phyloP scores from a whole-genome alignment of 2,888 invertebrate genomes.

The Bombylius major region DNA sequence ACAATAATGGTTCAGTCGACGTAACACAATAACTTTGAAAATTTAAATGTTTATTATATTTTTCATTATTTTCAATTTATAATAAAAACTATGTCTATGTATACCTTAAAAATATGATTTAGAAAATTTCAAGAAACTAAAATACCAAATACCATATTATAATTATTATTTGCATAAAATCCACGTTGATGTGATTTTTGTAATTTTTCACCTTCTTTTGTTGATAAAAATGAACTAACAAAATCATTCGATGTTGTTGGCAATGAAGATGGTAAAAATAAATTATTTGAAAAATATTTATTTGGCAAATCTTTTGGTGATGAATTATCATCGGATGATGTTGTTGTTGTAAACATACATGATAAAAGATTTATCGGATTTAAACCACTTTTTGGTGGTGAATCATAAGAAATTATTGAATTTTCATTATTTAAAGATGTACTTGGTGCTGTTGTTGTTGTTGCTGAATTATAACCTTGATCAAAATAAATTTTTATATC shows the following conservation, averaged over 20 bases:
- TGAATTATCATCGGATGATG: not conserved
- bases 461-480: conserved; percentile 13
- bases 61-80: too few relatives aligned
- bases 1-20: too few relatives aligned
- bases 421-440: conserved; percentile 3
- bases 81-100: too few relatives aligned
- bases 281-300: too few relatives aligned
- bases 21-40: too few relatives aligned
- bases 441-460: too few relatives aligned
- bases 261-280: not conserved
- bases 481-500: conserved; percentile 37
- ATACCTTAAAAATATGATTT: too few relatives aligned
- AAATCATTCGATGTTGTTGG: conserved; percentile 19
- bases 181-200: conserved; percentile 15
- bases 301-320: not conserved
- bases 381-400: not conserved
- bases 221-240: conserved; percentile 25
- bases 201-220: conserved; percentile 30
- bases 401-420: conserved; percentile 3
- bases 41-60: too few relatives aligned
- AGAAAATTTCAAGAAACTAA: too few relatives aligned
- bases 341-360: conserved; percentile 1
- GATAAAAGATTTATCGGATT: conserved; percentile 9
- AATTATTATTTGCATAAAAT: conserved; percentile 18
- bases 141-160: conserved; percentile 22